Evolutionary conservation across 2,113 vertebrate species (phyloP), one percentile per base, ranked within the genome.

Genomic region (Sebastes fasciatus): DNA sequence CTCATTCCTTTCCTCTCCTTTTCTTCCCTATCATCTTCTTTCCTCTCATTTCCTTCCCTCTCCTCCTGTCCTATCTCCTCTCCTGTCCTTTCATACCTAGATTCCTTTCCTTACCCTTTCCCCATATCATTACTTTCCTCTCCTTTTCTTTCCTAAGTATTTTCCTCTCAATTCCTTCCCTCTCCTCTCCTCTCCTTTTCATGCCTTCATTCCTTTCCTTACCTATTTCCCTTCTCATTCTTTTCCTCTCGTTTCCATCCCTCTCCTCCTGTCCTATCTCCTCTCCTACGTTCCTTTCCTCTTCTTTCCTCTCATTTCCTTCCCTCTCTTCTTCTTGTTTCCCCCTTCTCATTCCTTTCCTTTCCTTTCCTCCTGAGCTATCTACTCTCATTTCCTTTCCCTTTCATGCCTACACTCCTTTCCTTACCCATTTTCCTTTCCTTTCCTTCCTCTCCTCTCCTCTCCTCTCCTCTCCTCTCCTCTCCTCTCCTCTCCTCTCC

Each of bases 291-390:
- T 49, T 46, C 4, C 45, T 43, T 12, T 46, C 83, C 51, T 52
- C 82, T 83, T 77, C 65, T 71, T 69, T 75, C 71, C 72, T 78
- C 77, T 79, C 45, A 2, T 49, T 48, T 23, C 26, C 26, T 60
- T 26, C 5, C 12, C 8, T 17, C 8, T 14, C 34, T 62, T 42
- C 17, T 13, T 5, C 13, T 11, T 26, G 6, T 2, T 23, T 21
- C 34, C 58, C n/a, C 40, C 17, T 4, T n/a, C 42, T 12, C 14
- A 7, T 26, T 12, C 2, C 19, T 4, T 55, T 2, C 6, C 34
- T 16, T 40, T 6, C 26, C 26, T 34, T 0, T 34, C 55, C 26
- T 34, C 26, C 26, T 34, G 26, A 34, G 26, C 26, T 34, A 6
- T 23, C 46, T 71, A 26, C 12, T 4, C 26, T 71, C 26, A 14